Conservation (phyloP, 2,797 vertebrate genomes). For the Meriones psammophilus region DNA sequence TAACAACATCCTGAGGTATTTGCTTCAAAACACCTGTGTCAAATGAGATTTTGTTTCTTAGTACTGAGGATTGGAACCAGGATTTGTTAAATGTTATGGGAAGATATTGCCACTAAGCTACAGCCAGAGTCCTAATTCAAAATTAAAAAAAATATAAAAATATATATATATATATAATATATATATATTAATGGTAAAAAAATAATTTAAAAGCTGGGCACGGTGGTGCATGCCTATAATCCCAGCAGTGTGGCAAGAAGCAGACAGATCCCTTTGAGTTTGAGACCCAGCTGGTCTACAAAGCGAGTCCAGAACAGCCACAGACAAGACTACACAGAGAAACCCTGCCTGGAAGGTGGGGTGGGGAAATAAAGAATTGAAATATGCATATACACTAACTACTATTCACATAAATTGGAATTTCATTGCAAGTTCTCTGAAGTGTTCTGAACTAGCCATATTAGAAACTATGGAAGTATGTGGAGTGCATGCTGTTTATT, state of each 20-base stretch:
- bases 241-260: no score
- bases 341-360: no score
- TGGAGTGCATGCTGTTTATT: not conserved
- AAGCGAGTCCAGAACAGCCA: no score
- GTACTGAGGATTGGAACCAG: not conserved
- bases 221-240: no score
- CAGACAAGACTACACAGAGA: no score
- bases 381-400: not conserved
- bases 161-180: no score
- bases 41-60: not conserved
- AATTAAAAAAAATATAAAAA: no score
- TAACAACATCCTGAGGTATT: not conserved
- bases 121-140: not conserved
- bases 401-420: not conserved
- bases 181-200: not conserved
- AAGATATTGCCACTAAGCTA: not conserved
- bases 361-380: no score
- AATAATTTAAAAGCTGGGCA: conserved; percentile 8
- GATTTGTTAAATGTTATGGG: not conserved
- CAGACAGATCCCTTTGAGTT: no score
- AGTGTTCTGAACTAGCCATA: conserved; percentile 16
- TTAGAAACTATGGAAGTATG: not conserved
- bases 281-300: no score
- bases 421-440: not conserved
- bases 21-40: not conserved